phyloP scores from a whole-genome alignment of 2,888 invertebrate species.

The Noctua pronuba region DNA sequence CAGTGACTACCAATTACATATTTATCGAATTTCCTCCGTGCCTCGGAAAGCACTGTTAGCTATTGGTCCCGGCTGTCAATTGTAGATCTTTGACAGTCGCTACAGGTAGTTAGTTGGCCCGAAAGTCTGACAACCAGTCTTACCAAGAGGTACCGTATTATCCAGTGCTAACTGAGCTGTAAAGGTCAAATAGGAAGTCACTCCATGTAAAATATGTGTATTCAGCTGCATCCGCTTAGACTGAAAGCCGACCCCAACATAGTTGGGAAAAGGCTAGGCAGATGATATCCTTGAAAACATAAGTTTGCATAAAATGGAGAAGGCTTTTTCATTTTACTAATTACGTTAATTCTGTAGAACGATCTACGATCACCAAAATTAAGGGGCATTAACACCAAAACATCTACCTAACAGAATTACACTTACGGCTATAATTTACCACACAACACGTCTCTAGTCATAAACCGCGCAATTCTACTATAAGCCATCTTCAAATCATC shows the following conservation, averaged over 20 bases:
- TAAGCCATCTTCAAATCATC: constrained; percentile 63
- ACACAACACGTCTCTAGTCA: constrained; percentile 13
- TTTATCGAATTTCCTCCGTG: neutral
- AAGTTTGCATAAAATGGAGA: neutral
- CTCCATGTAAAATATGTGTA: too few relatives aligned
- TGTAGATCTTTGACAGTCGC: too few relatives aligned
- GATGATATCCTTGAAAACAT: too few relatives aligned
- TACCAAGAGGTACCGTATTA: too few relatives aligned
- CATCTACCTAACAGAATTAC: constrained; percentile 8
- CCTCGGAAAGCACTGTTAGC: neutral
- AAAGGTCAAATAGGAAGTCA: too few relatives aligned
- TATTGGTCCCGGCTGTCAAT: neutral
- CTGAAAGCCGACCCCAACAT: too few relatives aligned
- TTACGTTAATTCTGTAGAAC: neutral
- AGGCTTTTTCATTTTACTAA: neutral
- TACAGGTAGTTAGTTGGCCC: too few relatives aligned
- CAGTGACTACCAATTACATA: neutral
- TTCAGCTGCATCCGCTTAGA: too few relatives aligned
- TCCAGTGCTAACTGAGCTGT: too few relatives aligned
- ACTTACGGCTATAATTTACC: constrained; percentile 32
- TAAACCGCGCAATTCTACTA: constrained; percentile 34
- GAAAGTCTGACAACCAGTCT: too few relatives aligned
- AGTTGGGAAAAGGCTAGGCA: too few relatives aligned
- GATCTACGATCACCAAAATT: neutral
- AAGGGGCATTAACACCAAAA: constrained; percentile 3